Percentiles rank a stretch among this genome's conserved stretches.
These are phyloP conservation scores for Notarius quadriscutis DNA, from an alignment of 2,113 vertebrate genomes.

Conservation along the genomic window DNA sequence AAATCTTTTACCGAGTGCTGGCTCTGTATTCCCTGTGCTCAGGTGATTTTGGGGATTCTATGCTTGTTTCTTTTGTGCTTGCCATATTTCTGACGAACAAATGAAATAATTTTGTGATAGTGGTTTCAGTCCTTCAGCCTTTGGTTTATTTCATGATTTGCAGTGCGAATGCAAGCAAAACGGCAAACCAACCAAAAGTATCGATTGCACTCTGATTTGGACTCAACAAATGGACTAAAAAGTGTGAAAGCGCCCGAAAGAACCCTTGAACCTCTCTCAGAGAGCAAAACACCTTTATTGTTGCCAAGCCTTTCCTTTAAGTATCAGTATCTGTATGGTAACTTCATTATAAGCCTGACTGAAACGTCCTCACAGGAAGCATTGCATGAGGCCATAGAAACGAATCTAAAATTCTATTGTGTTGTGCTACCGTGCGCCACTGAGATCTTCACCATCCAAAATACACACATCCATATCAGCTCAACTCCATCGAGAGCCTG, in stretches of 20 bases:
- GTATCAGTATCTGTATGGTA: slow-evolving; percentile 47
- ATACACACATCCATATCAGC: slow-evolving; percentile 42
- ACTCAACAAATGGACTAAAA: neutral
- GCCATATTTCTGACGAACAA: neutral
- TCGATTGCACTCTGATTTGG: neutral
- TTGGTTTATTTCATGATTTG: neutral
- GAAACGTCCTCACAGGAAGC: slow-evolving; percentile 52
- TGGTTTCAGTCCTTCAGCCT: neutral
- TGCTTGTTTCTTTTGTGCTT: neutral
- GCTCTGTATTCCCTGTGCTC: neutral
- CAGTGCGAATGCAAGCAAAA: neutral
- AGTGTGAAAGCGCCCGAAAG: neutral
- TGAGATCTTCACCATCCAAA: slow-evolving; percentile 41
- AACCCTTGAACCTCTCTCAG: neutral
- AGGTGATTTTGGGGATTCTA: neutral
- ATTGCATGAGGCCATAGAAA: slow-evolving; percentile 38
- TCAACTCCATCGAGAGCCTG: slow-evolving; percentile 17
- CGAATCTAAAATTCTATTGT: slow-evolving; percentile 37
- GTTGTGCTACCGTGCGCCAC: slow-evolving; percentile 43
- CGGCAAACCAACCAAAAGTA: neutral
- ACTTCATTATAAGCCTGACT: slow-evolving; percentile 48
- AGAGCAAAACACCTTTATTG: neutral
- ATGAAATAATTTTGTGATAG: neutral
- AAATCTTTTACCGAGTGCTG: neutral
- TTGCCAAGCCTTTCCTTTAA: neutral